Base-by-base conservation (phyloP, 2,888 invertebrate genomes). In the Platypus cylindrus region DNA sequence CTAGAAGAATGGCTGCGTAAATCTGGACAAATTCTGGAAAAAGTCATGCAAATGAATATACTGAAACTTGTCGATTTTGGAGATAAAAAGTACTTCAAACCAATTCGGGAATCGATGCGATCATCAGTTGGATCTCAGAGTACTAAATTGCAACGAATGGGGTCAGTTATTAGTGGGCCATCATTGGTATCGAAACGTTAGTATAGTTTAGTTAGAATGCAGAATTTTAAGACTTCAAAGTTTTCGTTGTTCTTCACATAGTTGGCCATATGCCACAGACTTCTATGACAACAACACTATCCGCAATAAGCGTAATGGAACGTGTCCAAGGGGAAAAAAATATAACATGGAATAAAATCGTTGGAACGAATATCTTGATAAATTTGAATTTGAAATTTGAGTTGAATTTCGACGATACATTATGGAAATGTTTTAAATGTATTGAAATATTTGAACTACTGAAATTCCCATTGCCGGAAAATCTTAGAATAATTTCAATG, bases 391-490 rank as follows among this genome's bases (percentile, higher is more conserved):
- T 81, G 34, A 66, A 71, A 42, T 81, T 83, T 51, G 59, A 67
- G 27, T 62, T 81, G 0, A 78, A 83, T 54, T 76, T 84, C 46
- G 65, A 75, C 41, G 59, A 59, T 17, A 64, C 73, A 3, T 63
- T 85, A 17, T 81, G 81, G 47, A 70, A 74, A 36, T 62, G 75
- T 1, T 73, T 82, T 45, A 71, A 71, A 14, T 82, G 84, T 55
- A 78, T 80, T 1, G 79, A 81, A 55, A 62, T 82, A 2, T 68
- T 86, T 63, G 83, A 84, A 51, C 71, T 72, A 48, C 55, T 83
- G 25, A 79, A 80, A 2, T 75, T 70, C 43, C 51, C 63, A 18
- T 47, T 78, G 27, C 69, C 73, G 0, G 53, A 63, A 1, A 57
- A 63, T 2, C 52, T 77, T 12, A 61, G 67, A 25, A 67, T 69